Evolutionary conservation across 2,797 vertebrate species (phyloP), one percentile per base, ranked within the genome.

Genomic region (Clarias platycephalus): DNA sequence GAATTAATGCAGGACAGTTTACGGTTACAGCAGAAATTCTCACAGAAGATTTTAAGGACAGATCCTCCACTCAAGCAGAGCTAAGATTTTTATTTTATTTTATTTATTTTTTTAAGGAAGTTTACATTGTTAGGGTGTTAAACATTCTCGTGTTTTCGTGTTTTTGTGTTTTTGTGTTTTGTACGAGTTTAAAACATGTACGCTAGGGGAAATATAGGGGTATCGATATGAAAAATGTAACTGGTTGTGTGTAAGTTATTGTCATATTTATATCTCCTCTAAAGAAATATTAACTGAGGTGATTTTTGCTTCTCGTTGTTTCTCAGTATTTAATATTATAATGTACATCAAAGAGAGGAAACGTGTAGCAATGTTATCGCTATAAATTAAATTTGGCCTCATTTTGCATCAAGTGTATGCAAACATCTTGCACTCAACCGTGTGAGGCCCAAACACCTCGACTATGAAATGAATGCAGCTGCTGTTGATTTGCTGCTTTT

Each of bases 341-440:
- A 20, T 28, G 28, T 55, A 12, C 8, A 22, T 57, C 26, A 71
- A 44, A 71, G 13, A n/a, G 22, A 62, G 8, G 7, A 62, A n/a
- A n/a, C n/a, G 60, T n/a, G 13, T 31, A 16, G 7, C 3, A 22
- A 9, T 75, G 16, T 75, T 57, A 40, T 57, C 31, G n/a, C 44
- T 31, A 15, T 57, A 34, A 76, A 76, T 76, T 5, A 58, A 76
- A 58, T 34, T 34, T 58, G 28, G 18, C 0, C 18, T 55, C 2
- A 31, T 76, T 76, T 76, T 76, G 55, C 28, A 34, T 58, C 58
- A 55, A 72, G 72, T 16, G n/a, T 28, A 75, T 75, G 72, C 49
- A 75, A 75, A 75, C 49, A 44, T 0, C 18, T 28, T 75, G 15
- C 26, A 75, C 7, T 18, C 72, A 75, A 55, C 74, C 9, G 5